Evolutionary conservation across 2,888 invertebrate species (phyloP), one percentile per base, ranked within the genome.

Genomic region (Litoditis marina): DNA sequence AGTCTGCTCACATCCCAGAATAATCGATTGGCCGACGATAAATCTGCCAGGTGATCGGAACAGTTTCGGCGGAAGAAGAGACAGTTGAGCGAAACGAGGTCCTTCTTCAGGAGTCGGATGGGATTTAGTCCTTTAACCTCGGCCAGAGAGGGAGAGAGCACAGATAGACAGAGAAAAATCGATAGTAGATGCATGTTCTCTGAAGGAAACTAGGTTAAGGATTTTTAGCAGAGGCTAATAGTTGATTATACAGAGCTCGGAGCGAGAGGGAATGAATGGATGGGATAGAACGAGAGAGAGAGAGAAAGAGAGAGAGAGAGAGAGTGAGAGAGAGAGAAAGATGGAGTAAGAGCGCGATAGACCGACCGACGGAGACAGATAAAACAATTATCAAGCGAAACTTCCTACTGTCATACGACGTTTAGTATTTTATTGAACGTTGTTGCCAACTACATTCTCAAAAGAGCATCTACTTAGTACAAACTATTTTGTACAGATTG

Each of bases 31-130:
- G 68, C 65, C 31, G 63, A 60, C 2, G 58, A 34, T n/a, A 68
- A 46, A 52, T 68, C 68, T 30, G 57, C 51, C 25, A 62, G 46
- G 50, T 68, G 65, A 42, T 64, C 51, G 30, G 54, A 32, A 39
- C 68, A 68, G 30, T 58, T 52, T 27, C 66, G 28, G 22, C 68
- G 57, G 50, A 68, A 65, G 54, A 68, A 60, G 16, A 68, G 63
- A 52, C 68, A 68, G 28, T 49, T 54, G 22, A 68, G 51, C 11
- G 52, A 34, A 25, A 57, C 57, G 11, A 68, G 8, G 46, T 68
- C 68, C 27, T 46, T 46, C 32, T 44, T 54, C 30, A 62, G 49
- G 16, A 62, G 39, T 25, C 30, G 47, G 11, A 62, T 22, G 13
- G 57, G 62, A 22, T 51, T 32, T 13, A 30, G 19, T n/a, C 51